Conservation (phyloP, 2,797 vertebrate genomes). For the Anguilla marmorata region DNA sequence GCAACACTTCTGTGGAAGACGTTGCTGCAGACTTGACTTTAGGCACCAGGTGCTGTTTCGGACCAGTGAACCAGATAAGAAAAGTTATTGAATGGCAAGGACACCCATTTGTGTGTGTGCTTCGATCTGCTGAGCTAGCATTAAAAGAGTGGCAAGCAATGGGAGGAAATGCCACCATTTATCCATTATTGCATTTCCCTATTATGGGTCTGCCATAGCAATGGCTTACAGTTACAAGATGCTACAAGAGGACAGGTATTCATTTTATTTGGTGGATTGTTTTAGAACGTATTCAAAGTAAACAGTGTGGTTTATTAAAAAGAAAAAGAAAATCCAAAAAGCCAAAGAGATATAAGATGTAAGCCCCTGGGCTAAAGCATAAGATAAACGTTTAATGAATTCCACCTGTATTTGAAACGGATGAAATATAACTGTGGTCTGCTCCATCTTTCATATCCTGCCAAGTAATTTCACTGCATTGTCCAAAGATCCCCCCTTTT, state of each 20-base stretch:
- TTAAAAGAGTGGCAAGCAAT: background rate
- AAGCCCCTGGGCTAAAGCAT: conserved; percentile 56
- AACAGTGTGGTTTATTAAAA: conserved; percentile 47
- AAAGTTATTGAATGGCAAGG: conserved; percentile 17
- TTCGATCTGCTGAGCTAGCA: conserved; percentile 17
- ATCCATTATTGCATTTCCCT: conserved; percentile 48
- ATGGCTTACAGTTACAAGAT: conserved; percentile 35
- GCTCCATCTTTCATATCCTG: conserved; percentile 62
- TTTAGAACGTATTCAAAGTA: conserved; percentile 31
- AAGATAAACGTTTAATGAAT: conserved; percentile 57
- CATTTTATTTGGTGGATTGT: conserved; percentile 14
- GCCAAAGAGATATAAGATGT: conserved; percentile 55
- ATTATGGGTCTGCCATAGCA: conserved; percentile 41
- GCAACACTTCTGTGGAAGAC: background rate
- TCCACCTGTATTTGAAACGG: conserved; percentile 56
- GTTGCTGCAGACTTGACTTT: conserved; percentile 3
- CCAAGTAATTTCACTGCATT: conserved; percentile 66
- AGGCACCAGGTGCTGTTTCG: background rate
- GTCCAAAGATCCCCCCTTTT: conserved; percentile 58
- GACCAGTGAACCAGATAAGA: conserved; percentile 19
- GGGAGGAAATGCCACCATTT: conserved; percentile 51
- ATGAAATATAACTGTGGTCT: conserved; percentile 55
- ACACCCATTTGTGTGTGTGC: background rate
- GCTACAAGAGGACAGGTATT: background rate
- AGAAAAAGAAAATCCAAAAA: conserved; percentile 41